These are phyloP conservation scores for Euphydryas editha DNA, from an alignment of 2,888 invertebrate species.

Conservation along the genomic window DNA sequence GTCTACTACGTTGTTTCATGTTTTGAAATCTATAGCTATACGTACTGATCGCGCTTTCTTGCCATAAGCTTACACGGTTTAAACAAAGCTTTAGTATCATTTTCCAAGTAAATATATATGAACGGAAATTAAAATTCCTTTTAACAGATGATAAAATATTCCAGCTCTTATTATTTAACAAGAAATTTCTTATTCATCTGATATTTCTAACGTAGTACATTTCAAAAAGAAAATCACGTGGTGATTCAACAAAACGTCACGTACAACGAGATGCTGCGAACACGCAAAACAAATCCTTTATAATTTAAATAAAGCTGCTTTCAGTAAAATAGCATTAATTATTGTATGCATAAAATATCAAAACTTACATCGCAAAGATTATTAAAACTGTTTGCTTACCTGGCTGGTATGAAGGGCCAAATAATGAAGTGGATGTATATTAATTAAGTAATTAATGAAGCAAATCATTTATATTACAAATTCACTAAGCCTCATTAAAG, in stretches of 20 bases:
- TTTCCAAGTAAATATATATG: no score
- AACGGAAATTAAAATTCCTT: no score
- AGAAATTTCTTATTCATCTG: not conserved
- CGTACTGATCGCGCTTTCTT: not conserved
- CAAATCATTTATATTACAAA: no score
- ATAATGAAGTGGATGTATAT: no score
- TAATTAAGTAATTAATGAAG: no score
- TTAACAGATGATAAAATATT: not conserved
- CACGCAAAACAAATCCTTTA: slow-evolving; percentile 13
- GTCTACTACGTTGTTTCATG: slow-evolving; percentile 22
- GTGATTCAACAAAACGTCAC: slow-evolving; percentile 9
- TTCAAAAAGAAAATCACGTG: slow-evolving; percentile 5
- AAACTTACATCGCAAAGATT: no score
- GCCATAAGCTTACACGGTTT: no score
- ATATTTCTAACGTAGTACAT: slow-evolving; percentile 2
- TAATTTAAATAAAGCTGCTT: slow-evolving; percentile 21
- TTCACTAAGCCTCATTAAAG: no score
- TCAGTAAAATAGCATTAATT: slow-evolving; percentile 8
- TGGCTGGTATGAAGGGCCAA: no score
- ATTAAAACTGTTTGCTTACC: no score
- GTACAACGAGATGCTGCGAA: slow-evolving; percentile 13
- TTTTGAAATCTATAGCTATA: slow-evolving; percentile 14
- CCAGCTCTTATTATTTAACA: not conserved
- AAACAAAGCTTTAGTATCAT: no score
- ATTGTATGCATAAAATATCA: not conserved